Base-by-base conservation (phyloP, 2,113 vertebrate genomes). In the Podarcis muralis region DNA sequence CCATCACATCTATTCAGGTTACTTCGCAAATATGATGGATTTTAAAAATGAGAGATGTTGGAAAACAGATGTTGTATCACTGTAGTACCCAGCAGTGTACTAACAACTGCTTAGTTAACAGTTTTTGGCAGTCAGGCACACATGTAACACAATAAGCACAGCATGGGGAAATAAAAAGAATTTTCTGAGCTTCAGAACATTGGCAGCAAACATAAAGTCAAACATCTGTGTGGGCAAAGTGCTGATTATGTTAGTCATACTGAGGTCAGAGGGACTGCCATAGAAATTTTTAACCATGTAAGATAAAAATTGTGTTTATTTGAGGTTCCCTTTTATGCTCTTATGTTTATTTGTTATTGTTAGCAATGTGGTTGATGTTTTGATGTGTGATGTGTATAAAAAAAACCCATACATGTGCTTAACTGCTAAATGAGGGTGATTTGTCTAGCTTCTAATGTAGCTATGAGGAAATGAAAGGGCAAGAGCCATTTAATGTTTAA, bases 81-180 rank as follows among this genome's bases (percentile, higher is more conserved):
- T 94, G 80, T 92, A 96, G 93, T 97, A 93, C 94, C 96, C 97
- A 98, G 97, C 98, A 98, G 97, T 96, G 95, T 87, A 90, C 95
- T 96, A 96, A 95, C 96, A 95, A 94, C 95, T 92, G 83, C 96
- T 97, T 96, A 97, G 92, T 96, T 97, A 97, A 97, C 96, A 97
- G 92, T 95, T 97, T 94, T 96, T 97, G 96, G 97, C 97, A 97
- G 96, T 95, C 88, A 94, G 92, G 95, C 92, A 93, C 92, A 92
- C 96, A 92, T 91, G 90, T 92, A 93, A 94, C 94, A 89, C 88
- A 94, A 86, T 94, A 95, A 96, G 96, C 91, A 93, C 94, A 96
- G 95, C 74, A 74, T 89, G 92, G 90, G 79, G 91, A 96, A 95
- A 95, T 90, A 87, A 92, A 91, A 91, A 83, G 88, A 90, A 68